phyloP scores from a whole-genome alignment of 1,140 invertebrate species.

The Paracyclopina nana region DNA sequence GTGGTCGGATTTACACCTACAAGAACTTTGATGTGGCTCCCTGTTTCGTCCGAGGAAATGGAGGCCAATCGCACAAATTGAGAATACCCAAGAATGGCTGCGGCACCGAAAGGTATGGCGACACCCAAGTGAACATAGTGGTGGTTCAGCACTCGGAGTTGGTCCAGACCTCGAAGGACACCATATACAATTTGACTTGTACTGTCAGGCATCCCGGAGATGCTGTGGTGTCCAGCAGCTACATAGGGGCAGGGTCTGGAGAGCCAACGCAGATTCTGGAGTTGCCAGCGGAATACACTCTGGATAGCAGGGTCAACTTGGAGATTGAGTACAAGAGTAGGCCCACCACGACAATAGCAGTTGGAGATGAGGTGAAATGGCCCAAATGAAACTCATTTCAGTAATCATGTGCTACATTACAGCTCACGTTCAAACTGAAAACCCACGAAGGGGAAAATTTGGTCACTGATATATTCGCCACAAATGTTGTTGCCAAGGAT shows the following conservation, averaged over 20 bases:
- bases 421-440: slow-evolving; percentile 66
- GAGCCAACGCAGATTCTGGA: slow-evolving; percentile 78
- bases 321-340: slow-evolving; percentile 42
- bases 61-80: slow-evolving; percentile 55
- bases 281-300: slow-evolving; percentile 64
- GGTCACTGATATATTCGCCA: slow-evolving; percentile 67
- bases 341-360: slow-evolving; percentile 75
- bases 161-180: slow-evolving; percentile 71
- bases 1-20: slow-evolving; percentile 72
- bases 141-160: slow-evolving; percentile 83
- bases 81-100: slow-evolving; percentile 66
- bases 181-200: slow-evolving; percentile 75
- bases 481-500: slow-evolving; percentile 77
- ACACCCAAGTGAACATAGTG: slow-evolving; percentile 79
- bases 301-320: slow-evolving; percentile 63
- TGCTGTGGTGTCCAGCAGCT: slow-evolving; percentile 74
- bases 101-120: slow-evolving; percentile 73
- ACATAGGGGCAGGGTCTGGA: slow-evolving; percentile 75
- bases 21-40: slow-evolving; percentile 54
- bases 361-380: too few relatives aligned
- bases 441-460: slow-evolving; percentile 73
- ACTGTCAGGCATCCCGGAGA: slow-evolving; percentile 71
- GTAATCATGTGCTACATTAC: too few relatives aligned
- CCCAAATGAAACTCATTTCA: too few relatives aligned
- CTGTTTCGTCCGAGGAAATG: slow-evolving; percentile 73